A percentile compares a stretch with the other conserved stretches of the same genome.
These are phyloP conservation scores for Podarcis muralis DNA, from an alignment of 2,113 vertebrate genomes.

Conservation along the genomic window DNA sequence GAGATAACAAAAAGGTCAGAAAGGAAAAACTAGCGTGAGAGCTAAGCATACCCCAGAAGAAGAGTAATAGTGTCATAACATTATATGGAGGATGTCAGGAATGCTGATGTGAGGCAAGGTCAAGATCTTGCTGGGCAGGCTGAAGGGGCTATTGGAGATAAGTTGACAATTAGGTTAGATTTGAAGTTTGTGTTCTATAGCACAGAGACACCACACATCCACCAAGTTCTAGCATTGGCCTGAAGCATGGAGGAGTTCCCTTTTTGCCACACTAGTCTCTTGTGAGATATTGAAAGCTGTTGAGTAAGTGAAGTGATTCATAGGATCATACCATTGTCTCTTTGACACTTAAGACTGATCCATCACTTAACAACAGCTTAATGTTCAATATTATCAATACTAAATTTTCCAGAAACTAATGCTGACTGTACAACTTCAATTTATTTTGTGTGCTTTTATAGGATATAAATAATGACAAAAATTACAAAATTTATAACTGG, in stretches of 20 bases:
- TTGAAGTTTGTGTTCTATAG: not conserved
- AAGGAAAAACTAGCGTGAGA: too few relatives aligned
- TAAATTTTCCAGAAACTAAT: slow-evolving; percentile 55
- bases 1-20: too few relatives aligned
- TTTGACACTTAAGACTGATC: not conserved
- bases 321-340: not conserved
- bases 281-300: not conserved
- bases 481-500: slow-evolving; percentile 98
- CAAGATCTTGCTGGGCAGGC: too few relatives aligned
- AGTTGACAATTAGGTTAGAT: not conserved
- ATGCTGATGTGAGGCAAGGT: too few relatives aligned
- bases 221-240: not conserved
- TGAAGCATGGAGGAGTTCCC: not conserved
- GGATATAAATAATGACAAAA: slow-evolving; percentile 99
- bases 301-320: not conserved
- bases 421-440: slow-evolving; percentile 90
- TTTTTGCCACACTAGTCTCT: not conserved
- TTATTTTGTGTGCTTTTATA: slow-evolving; percentile 99
- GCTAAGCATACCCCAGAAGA: too few relatives aligned
- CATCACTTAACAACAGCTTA: not conserved
- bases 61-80: too few relatives aligned
- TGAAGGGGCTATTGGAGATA: too few relatives aligned
- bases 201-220: not conserved
- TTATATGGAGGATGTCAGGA: too few relatives aligned
- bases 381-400: not conserved